Percentiles rank a stretch among this genome's conserved stretches.
Conservation (phyloP, 35 echinoderm and acorn worm species). For the Amphiura filiformis region DNA sequence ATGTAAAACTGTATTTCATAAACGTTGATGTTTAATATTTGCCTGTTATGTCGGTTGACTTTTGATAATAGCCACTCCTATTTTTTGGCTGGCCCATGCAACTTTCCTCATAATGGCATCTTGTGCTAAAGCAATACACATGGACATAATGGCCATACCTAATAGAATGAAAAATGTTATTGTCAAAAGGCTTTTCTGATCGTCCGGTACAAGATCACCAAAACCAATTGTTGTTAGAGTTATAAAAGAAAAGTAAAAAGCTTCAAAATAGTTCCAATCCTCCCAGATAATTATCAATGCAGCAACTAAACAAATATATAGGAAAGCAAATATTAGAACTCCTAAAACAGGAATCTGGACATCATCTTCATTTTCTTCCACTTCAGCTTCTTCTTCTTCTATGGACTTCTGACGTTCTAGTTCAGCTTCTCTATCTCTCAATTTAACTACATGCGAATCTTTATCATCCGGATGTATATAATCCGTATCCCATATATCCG, state of each 20-base stretch:
- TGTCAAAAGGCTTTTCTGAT: slow-evolving; percentile 81
- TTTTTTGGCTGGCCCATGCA: slow-evolving; percentile 62
- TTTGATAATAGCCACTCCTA: slow-evolving; percentile 66
- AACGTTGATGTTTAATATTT: no score
- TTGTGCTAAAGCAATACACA: slow-evolving; percentile 97
- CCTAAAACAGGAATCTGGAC: slow-evolving; percentile 67
- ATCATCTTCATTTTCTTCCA: slow-evolving; percentile 31
- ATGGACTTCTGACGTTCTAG: background rate
- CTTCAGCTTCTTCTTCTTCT: slow-evolving; percentile 17
- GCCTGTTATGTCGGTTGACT: slow-evolving; percentile 21
- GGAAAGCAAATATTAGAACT: slow-evolving; percentile 66
- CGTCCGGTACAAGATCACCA: slow-evolving; percentile 77
- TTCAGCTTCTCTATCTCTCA: slow-evolving; percentile 28
- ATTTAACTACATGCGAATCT: slow-evolving; percentile 3
- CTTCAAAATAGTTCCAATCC: slow-evolving; percentile 87
- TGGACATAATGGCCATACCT: slow-evolving; percentile 98
- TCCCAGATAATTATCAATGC: slow-evolving; percentile 63
- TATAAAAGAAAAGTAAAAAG: slow-evolving; percentile 96
- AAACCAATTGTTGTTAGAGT: slow-evolving; percentile 96
- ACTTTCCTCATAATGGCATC: slow-evolving; percentile 83
- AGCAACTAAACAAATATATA: slow-evolving; percentile 84
- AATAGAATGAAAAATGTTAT: slow-evolving; percentile 87
- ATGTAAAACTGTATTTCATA: no score
- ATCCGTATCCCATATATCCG: background rate
- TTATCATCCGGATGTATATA: slow-evolving; percentile 23